A percentile compares a stretch with the other conserved stretches of the same genome.
These are phyloP conservation scores for Thymallus thymallus DNA, from an alignment of 2,113 vertebrate species.

Conservation along the genomic window DNA sequence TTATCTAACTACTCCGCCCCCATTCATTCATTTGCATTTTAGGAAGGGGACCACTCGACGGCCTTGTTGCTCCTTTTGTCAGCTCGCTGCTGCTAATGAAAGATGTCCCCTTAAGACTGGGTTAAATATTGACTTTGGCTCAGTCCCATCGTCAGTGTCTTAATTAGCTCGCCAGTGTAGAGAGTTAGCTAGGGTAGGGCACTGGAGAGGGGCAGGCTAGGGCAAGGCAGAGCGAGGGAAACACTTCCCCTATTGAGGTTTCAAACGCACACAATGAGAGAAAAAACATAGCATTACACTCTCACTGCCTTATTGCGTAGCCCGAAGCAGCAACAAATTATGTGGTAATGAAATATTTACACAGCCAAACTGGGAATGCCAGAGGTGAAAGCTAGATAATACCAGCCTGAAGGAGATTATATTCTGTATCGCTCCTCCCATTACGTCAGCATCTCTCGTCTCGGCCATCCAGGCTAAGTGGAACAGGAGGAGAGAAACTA, in stretches of 20 bases:
- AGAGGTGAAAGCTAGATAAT: constrained; percentile 73
- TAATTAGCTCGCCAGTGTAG: constrained; percentile 65
- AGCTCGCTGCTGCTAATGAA: constrained; percentile 64
- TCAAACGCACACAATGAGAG: constrained; percentile 38
- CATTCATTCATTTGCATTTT: constrained; percentile 77
- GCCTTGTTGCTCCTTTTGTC: constrained; percentile 67
- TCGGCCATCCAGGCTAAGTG: constrained; percentile 33
- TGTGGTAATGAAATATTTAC: constrained; percentile 81
- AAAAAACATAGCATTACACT: constrained; percentile 63
- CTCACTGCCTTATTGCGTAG: constrained; percentile 68
- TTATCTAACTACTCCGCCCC: constrained; percentile 48
- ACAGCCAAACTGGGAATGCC: constrained; percentile 71
- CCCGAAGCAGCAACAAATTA: constrained; percentile 78
- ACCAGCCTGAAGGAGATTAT: constrained; percentile 60
- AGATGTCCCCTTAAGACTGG: constrained; percentile 66
- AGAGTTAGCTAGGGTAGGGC: constrained; percentile 45
- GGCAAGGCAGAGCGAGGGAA: constrained; percentile 54
- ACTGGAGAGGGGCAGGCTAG: constrained; percentile 44
- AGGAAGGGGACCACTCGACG: constrained; percentile 69
- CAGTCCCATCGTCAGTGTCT: constrained; percentile 66
- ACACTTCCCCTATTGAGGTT: constrained; percentile 58
- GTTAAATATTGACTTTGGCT: constrained; percentile 78
- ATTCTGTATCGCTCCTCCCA: constrained; percentile 50
- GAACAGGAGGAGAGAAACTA: constrained; percentile 42
- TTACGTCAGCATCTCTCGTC: constrained; percentile 30